Evolutionary conservation across 2,888 invertebrate species (phyloP), one percentile per base, ranked within the genome.

Genomic region (Luffia ferchaultella): DNA sequence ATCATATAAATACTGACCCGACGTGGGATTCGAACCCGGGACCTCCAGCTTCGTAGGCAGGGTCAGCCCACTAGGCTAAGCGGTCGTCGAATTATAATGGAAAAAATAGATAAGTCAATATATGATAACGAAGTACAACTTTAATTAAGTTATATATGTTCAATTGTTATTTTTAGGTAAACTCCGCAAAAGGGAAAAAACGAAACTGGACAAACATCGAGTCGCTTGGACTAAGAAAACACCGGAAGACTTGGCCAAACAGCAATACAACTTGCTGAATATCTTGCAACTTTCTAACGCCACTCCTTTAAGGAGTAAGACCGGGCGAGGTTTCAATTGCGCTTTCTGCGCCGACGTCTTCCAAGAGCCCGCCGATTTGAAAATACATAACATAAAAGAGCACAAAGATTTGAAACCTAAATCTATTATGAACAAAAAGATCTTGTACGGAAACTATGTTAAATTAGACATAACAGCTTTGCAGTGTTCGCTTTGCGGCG

Each of bases 391-490:
- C 30, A 51, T 63, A 2, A 55, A 60, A 42, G 55, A 58, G 20
- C 68, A 68, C 52, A 52, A 54, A 1, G 52, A 64, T 15, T 46
- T 20, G 7, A 49, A 50, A 46, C 12, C 30, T 16, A 40, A 40
- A n/a, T n/a, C 3, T 41, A 41, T 48, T 3, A 52, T 57, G 15
- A 52, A 50, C 2, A 45, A 58, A 18, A 57, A 58, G 15, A 58
- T 53, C 52, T 55, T 53, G 16, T 55, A 49, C 43, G 58, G 52
- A 52, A 55, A 58, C 53, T 56, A 64, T 2, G 55, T 64, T 2
- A 65, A 69, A 58, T 49, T 67, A 3, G 68, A 68, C 41, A 62
- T 68, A 42, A 66, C 67, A 0, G 52, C 57, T 9, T 52, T 68
- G n/a, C 57, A 53, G 54, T 68, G 68, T 48, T 62, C 61, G 45